Base-by-base conservation (phyloP, 2,888 invertebrate genomes). In the Campaea margaritaria region DNA sequence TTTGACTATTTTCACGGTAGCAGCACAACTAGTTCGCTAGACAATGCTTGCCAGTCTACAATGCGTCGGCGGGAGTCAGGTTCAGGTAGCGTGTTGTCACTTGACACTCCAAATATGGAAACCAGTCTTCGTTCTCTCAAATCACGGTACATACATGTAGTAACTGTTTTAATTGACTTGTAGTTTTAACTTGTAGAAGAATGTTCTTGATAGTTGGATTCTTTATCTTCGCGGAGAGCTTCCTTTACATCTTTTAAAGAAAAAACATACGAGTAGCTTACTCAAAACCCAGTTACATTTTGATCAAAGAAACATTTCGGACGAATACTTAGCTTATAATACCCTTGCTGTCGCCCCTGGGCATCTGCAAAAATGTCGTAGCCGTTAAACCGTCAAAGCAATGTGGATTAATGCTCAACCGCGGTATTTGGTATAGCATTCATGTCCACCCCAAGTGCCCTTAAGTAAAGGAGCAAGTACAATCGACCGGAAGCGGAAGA, bases 401-500 rank as follows among this genome's bases (percentile, higher is more conserved):
- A 62, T 56, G 42, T 59, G 67, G 62, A 68, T 70, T 64, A 64
- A 61, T 71, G 74, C 74, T 75, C 65, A 73, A 73, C 74, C 72
- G 71, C 74, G 74, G 74, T 67, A 70, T 73, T 75, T 63, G 72
- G 68, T 68, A 77, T 76, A 76, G 83, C 83, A 83, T 86, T 81
- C 83, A 79, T 78, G 83, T 86, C 86, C 86, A 86, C 85, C 87
- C 85, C 67, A 69, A 69, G 65, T 72, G 59, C 69, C 58, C 60
- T 63, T 73, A 72, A 76, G 72, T 76, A 75, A 72, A 70, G 67
- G 62, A 71, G 67, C 69, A 67, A 82, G 76, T 76, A 91, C 90
- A 91, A 91, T 91, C 86, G 84, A 75, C 79, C 89, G 91, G 91
- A 92, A 92, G 81, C 91, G 91, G 91, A 92, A 91, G 90, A 86